Evolutionary conservation across 2,888 invertebrate species (phyloP).

Genomic region (Orchestes rusci): DNA sequence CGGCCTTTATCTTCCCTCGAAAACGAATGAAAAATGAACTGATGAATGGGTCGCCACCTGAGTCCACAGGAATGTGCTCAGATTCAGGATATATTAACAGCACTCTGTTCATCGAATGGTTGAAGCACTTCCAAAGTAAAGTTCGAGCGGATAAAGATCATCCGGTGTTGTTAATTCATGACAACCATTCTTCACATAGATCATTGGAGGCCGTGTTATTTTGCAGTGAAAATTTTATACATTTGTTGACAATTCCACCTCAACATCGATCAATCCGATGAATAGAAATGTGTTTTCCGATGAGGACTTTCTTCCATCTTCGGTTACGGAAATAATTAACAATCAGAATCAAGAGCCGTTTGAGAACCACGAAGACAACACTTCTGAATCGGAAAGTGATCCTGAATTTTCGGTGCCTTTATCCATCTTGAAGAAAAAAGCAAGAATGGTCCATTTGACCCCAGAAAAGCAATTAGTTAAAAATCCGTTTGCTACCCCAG

Average conservation of each 20-base stretch:
- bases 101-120: conserved; percentile 4
- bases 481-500: no score
- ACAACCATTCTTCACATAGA: conserved; percentile 5
- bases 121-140: not conserved
- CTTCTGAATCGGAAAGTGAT: conserved; percentile 4
- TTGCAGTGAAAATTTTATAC: not conserved
- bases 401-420: no score
- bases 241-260: not conserved
- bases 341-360: not conserved
- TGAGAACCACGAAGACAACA: not conserved
- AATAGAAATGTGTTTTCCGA: conserved; percentile 1
- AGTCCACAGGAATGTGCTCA: conserved; percentile 4
- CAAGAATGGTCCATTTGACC: no score
- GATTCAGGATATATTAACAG: conserved; percentile 4
- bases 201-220: conserved; percentile 2
- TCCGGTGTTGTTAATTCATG: conserved; percentile 5
- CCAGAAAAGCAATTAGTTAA: no score
- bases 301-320: conserved; percentile 2
- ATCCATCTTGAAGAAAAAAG: no score
- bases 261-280: not conserved
- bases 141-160: conserved; percentile 1
- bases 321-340: not conserved
- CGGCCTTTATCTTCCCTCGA: conserved; percentile 4
- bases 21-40: conserved; percentile 4
- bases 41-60: conserved; percentile 4